A percentile compares a stretch with the other conserved stretches of the same genome.
Evolutionary conservation across 2,113 vertebrate genomes (phyloP).

Genomic region (Bostrychus sinensis): DNA sequence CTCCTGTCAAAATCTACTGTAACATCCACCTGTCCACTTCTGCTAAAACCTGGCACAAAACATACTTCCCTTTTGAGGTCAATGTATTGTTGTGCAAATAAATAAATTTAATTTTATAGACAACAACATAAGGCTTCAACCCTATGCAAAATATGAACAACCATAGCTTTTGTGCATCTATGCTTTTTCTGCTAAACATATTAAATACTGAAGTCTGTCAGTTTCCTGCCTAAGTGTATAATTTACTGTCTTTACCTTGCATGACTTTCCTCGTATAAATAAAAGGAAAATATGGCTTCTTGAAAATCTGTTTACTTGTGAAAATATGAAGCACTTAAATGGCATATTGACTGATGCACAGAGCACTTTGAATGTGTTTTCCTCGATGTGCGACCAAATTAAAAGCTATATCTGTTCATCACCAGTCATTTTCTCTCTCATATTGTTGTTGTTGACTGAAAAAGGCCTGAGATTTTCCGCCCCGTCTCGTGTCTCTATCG

Average conservation of each 20-base stretch:
- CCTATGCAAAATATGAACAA: too few relatives aligned
- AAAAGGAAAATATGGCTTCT: not conserved
- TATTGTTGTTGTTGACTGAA: not conserved
- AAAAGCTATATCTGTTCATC: constrained; percentile 7
- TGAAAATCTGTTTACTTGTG: not conserved
- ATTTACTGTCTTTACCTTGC: not conserved
- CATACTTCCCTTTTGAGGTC: too few relatives aligned
- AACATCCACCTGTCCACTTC: too few relatives aligned
- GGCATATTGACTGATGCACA: not conserved
- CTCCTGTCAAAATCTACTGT: too few relatives aligned
- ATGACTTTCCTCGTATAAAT: not conserved
- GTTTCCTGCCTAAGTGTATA: not conserved
- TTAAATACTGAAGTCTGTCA: not conserved
- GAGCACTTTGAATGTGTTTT: not conserved
- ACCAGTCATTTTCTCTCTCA: not conserved
- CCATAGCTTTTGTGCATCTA: too few relatives aligned
- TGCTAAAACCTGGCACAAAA: too few relatives aligned
- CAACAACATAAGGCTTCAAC: too few relatives aligned
- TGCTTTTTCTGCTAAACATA: not conserved
- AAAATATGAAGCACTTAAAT: not conserved
- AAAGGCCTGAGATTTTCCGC: constrained; percentile 9
- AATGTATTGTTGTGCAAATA: too few relatives aligned
- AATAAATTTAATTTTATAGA: too few relatives aligned
- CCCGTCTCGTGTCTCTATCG: constrained; percentile 15
- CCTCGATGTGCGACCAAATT: constrained; percentile 7